Conservation (phyloP, 2,113 vertebrate species). For the Oryzias celebensis region DNA sequence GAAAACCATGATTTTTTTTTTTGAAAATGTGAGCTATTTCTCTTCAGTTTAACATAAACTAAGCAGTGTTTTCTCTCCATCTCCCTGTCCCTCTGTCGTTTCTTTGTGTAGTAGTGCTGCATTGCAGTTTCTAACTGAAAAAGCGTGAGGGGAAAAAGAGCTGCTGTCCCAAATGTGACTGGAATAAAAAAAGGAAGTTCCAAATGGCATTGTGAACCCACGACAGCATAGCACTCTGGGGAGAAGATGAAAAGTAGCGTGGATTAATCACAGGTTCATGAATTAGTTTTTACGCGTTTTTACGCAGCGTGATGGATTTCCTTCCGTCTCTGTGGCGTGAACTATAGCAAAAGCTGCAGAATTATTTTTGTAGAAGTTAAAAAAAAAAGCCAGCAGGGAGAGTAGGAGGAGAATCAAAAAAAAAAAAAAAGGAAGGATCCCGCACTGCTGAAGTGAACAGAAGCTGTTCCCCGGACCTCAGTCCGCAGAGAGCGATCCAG, state of each 20-base stretch:
- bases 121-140: slow-evolving; percentile 79
- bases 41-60: slow-evolving; percentile 43
- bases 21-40: slow-evolving; percentile 35
- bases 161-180: slow-evolving; percentile 72
- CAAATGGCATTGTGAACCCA: slow-evolving; percentile 47
- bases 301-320: slow-evolving; percentile 49
- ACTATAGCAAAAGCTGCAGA: slow-evolving; percentile 19
- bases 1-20: slow-evolving; percentile 17
- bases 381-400: slow-evolving; percentile 15
- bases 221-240: slow-evolving; percentile 28
- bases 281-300: slow-evolving; percentile 30
- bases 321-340: slow-evolving; percentile 24
- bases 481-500: slow-evolving; percentile 52
- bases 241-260: slow-evolving; percentile 33
- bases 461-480: slow-evolving; percentile 51
- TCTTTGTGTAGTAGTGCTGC: slow-evolving; percentile 75
- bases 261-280: slow-evolving; percentile 56
- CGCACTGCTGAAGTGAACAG: slow-evolving; percentile 46
- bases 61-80: slow-evolving; percentile 30
- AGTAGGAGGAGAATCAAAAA: slow-evolving; percentile 36
- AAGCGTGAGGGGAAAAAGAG: slow-evolving; percentile 56
- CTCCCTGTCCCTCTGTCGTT: slow-evolving; percentile 28
- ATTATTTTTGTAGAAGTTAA: slow-evolving; percentile 48
- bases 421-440: slow-evolving; percentile 11
- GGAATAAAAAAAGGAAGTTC: slow-evolving; percentile 63